Percentiles rank a stretch among this genome's conserved stretches.
Conservation (phyloP, 2,888 invertebrate species). For the Agriopis aurantiaria region DNA sequence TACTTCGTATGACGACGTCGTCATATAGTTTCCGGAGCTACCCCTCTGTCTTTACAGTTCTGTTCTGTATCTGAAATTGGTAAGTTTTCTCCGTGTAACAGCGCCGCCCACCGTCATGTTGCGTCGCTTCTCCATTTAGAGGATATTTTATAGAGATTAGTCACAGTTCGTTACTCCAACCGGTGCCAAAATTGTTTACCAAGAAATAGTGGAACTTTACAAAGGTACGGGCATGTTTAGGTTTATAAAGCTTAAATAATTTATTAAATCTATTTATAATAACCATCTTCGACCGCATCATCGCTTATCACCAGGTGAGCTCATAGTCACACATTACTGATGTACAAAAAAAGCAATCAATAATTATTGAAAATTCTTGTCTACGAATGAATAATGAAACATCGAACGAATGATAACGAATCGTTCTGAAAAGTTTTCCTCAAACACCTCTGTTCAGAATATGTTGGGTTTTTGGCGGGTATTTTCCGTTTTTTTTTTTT, state of each 20-base stretch:
- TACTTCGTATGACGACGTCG: not conserved
- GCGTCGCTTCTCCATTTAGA: constrained; percentile 57
- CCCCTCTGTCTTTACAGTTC: not conserved
- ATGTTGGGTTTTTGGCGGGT: too few species aligned
- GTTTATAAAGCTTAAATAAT: not conserved
- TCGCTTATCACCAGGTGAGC: too few species aligned
- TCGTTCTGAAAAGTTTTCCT: too few species aligned
- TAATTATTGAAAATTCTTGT: too few species aligned
- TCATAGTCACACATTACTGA: too few species aligned
- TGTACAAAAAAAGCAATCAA: too few species aligned
- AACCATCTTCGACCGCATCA: too few species aligned
- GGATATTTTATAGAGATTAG: constrained; percentile 61
- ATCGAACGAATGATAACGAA: too few species aligned
- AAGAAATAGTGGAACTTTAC: constrained; percentile 13
- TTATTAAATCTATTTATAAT: too few species aligned
- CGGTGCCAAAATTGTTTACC: constrained; percentile 42
- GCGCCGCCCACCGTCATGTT: constrained; percentile 63
- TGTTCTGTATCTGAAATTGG: constrained; percentile 49
- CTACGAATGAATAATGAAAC: too few species aligned
- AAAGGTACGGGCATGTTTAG: not conserved
- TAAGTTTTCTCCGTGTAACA: constrained; percentile 60
- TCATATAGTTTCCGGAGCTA: not conserved
- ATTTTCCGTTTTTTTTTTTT: too few species aligned
- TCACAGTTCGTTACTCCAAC: constrained; percentile 54
- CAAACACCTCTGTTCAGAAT: too few species aligned